Evolutionary conservation across 1,140 invertebrate species (phyloP).

Genomic region (Lucilia cuprina): DNA sequence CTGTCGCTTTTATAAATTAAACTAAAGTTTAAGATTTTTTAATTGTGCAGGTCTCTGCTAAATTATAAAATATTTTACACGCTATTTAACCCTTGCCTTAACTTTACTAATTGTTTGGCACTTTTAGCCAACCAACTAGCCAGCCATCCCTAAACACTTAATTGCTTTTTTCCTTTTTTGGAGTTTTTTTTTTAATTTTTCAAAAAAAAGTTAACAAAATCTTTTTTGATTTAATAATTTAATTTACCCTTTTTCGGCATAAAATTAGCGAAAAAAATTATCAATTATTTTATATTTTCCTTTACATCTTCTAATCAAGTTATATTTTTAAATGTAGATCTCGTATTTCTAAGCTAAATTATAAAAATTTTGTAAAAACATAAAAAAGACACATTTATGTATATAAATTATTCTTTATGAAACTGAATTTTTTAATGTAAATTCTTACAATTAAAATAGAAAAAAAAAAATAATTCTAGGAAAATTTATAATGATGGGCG

Average conservation of each 20-base stretch:
- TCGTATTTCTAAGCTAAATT: not conserved
- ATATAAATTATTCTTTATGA: constrained; percentile 29
- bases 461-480: too few species aligned
- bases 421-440: not conserved
- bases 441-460: not conserved
- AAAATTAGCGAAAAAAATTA: constrained; percentile 33
- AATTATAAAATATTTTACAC: not conserved
- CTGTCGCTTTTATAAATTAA: not conserved
- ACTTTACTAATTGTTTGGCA: not conserved
- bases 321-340: constrained; percentile 12
- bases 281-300: constrained; percentile 21
- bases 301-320: constrained; percentile 14
- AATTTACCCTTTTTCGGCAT: constrained; percentile 19
- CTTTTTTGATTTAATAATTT: not conserved
- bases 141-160: not conserved
- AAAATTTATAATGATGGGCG: not conserved
- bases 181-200: not conserved
- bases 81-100: not conserved
- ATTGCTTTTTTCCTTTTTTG: not conserved
- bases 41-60: not conserved
- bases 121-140: not conserved
- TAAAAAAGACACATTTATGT: too few species aligned
- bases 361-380: not conserved
- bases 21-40: not conserved
- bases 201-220: not conserved